Conservation (phyloP, 2,888 invertebrate genomes). For the Coelogynopora nodosa region DNA sequence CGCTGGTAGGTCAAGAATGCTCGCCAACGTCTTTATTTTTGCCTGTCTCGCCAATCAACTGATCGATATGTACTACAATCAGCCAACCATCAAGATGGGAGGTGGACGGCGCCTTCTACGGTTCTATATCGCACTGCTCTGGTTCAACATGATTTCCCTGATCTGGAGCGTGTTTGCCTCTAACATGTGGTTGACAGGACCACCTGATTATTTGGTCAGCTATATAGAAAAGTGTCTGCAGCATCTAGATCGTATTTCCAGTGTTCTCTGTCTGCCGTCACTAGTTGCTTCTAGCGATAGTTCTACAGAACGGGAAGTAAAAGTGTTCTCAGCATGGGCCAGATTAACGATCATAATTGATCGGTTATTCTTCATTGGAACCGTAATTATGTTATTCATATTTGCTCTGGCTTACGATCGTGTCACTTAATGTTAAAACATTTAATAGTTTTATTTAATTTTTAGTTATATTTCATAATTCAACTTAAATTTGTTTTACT, state of each 20-base stretch:
- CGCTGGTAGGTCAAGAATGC: not conserved
- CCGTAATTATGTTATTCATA: not conserved
- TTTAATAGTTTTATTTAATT: too few species aligned
- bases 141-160: not conserved
- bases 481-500: too few species aligned
- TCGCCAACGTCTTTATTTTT: not conserved
- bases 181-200: not conserved
- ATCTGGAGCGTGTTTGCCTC: not conserved
- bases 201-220: not conserved
- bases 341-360: not conserved
- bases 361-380: not conserved
- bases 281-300: not conserved
- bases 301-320: not conserved
- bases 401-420: not conserved
- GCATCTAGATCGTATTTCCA: not conserved
- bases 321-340: not conserved
- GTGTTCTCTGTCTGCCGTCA: not conserved
- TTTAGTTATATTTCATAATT: too few species aligned
- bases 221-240: not conserved
- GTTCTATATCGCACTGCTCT: not conserved
- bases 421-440: too few species aligned
- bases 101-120: not conserved
- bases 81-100: not conserved
- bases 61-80: not conserved
- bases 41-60: not conserved